phyloP scores from a whole-genome alignment of 2,888 invertebrate species.

The Sympetrum striolatum region DNA sequence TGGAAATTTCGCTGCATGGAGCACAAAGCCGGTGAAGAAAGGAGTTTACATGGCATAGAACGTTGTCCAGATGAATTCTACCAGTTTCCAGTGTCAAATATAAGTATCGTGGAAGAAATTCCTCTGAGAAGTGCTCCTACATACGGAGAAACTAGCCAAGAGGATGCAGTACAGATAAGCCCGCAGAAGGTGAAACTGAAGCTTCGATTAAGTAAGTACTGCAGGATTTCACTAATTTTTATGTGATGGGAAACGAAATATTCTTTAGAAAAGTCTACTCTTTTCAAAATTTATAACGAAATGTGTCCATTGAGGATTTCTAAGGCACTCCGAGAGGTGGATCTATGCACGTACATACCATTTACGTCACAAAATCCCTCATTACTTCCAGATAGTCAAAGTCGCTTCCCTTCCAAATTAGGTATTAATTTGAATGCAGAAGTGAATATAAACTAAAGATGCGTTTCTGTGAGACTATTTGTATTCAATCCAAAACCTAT shows the following conservation, averaged over 20 bases:
- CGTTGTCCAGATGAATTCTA: not conserved
- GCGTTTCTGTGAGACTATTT: too few relatives aligned
- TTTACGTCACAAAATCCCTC: too few relatives aligned
- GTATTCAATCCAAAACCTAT: too few relatives aligned
- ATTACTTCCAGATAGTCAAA: too few relatives aligned
- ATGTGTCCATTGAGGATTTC: too few relatives aligned
- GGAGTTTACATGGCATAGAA: not conserved
- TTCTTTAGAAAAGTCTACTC: not conserved
- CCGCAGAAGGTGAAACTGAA: slow-evolving; percentile 65
- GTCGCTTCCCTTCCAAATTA: too few relatives aligned
- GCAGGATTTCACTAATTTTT: not conserved
- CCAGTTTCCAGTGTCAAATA: not conserved
- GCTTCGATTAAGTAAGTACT: slow-evolving; percentile 60
- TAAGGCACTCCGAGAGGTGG: too few relatives aligned
- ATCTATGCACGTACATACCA: too few relatives aligned
- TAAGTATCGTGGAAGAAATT: slow-evolving; percentile 46
- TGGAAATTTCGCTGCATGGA: not conserved
- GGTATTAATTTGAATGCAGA: too few relatives aligned
- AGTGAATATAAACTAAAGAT: too few relatives aligned
- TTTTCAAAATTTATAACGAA: too few relatives aligned
- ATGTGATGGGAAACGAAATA: not conserved
- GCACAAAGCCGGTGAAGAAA: not conserved
- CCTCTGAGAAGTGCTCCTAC: slow-evolving; percentile 48
- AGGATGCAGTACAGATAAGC: slow-evolving; percentile 61
- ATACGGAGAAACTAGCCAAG: slow-evolving; percentile 48